These are phyloP conservation scores for Trachurus trachurus DNA, from an alignment of 2,797 vertebrate species.

Conservation along the genomic window DNA sequence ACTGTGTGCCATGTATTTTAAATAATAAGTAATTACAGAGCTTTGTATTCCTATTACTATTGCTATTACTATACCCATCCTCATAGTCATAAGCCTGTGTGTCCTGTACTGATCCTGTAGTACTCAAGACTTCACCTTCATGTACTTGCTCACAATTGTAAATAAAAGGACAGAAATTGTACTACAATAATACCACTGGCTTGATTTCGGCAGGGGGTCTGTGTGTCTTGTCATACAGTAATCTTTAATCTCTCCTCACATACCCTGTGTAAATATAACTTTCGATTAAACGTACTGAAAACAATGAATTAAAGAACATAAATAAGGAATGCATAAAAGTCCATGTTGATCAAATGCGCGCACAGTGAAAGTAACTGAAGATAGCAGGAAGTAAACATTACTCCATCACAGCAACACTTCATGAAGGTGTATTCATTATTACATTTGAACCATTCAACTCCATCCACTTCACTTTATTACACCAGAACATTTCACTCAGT, in stretches of 20 bases:
- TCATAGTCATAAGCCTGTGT: no score
- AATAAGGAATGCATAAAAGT: neutral
- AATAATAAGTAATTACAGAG: neutral
- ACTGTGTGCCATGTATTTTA: no score
- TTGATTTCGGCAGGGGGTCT: neutral
- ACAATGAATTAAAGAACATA: neutral
- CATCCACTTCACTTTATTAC: no score
- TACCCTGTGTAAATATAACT: neutral
- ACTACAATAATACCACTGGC: neutral
- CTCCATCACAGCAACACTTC: neutral
- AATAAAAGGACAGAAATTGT: neutral
- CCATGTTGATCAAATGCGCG: neutral
- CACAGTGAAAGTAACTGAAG: neutral
- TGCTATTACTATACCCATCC: no score
- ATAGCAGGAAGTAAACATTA: neutral
- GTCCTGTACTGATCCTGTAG: neutral
- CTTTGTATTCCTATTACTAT: no score
- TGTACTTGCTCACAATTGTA: neutral
- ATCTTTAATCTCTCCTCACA: neutral
- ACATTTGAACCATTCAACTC: neutral
- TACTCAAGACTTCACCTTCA: neutral
- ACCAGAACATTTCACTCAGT: neutral
- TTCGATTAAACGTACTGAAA: no score
- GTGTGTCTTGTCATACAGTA: neutral
- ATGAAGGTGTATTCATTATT: neutral